phyloP scores from a whole-genome alignment of 2,888 invertebrate genomes.

The Chouioia cunea region DNA sequence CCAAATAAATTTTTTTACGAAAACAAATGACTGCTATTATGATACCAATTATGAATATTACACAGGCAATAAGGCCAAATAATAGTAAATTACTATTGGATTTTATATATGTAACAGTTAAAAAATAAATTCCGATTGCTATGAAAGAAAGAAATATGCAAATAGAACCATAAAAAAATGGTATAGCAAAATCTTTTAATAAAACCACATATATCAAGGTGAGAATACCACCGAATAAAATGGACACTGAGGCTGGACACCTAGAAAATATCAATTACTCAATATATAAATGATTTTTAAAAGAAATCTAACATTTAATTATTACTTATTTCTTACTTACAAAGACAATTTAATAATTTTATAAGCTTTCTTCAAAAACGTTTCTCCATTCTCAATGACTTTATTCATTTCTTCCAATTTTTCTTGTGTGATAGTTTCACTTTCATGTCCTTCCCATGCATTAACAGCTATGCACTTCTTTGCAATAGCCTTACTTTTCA shows the following conservation, averaged over 20 bases:
- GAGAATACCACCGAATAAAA: slow-evolving; percentile 75
- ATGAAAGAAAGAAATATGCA: slow-evolving; percentile 79
- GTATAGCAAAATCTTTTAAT: slow-evolving; percentile 88
- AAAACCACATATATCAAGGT: slow-evolving; percentile 88
- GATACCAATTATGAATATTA: slow-evolving; percentile 8
- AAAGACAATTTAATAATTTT: not conserved
- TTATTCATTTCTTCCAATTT: slow-evolving; percentile 65
- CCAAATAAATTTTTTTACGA: slow-evolving; percentile 35
- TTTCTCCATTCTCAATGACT: slow-evolving; percentile 68
- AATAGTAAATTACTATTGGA: not conserved
- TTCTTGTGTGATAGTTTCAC: slow-evolving; percentile 62
- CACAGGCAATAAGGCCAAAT: slow-evolving; percentile 15
- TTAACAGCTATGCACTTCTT: slow-evolving; percentile 71
- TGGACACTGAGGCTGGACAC: slow-evolving; percentile 61
- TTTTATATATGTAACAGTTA: not conserved
- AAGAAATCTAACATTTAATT: not conserved
- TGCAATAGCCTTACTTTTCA: slow-evolving; percentile 74
- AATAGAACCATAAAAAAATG: slow-evolving; percentile 89
- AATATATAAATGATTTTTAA: slow-evolving; percentile 65
- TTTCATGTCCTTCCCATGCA: slow-evolving; percentile 50
- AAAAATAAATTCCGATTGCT: slow-evolving; percentile 3
- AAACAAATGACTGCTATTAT: slow-evolving; percentile 22
- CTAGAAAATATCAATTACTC: slow-evolving; percentile 47
- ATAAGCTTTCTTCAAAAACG: not conserved
- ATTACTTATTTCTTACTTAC: slow-evolving; percentile 29